phyloP scores from a whole-genome alignment of 2,797 vertebrate genomes.

The Leptatherina wallacei region DNA sequence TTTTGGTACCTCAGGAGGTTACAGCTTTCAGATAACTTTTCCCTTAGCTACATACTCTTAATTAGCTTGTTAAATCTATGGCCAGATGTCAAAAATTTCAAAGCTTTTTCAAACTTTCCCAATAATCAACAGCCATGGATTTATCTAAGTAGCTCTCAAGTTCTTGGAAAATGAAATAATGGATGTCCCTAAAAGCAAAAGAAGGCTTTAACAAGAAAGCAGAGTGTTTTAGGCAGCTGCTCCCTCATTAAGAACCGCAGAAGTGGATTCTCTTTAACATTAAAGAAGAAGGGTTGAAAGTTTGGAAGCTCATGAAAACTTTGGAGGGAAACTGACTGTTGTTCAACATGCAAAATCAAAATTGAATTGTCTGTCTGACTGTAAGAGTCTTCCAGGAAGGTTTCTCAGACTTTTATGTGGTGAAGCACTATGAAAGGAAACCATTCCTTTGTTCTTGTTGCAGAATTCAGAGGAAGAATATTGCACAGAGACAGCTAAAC shows the following conservation, averaged over 20 bases:
- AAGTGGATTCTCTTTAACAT: background rate
- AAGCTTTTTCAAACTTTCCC: background rate
- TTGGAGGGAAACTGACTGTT: background rate
- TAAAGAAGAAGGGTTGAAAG: background rate
- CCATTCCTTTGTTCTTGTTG: too few species aligned
- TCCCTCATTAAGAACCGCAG: background rate
- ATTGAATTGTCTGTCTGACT: background rate
- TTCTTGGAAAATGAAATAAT: background rate
- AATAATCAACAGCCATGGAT: background rate
- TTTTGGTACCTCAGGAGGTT: background rate
- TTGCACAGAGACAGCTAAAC: background rate
- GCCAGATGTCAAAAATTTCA: background rate
- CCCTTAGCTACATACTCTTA: background rate
- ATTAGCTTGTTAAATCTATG: background rate
- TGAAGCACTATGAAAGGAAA: too few species aligned
- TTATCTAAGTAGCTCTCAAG: background rate
- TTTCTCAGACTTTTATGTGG: background rate
- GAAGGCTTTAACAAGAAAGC: background rate
- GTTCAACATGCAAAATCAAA: background rate
- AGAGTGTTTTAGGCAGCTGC: background rate
- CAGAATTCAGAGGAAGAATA: background rate
- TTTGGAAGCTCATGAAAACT: background rate
- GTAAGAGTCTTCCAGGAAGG: background rate
- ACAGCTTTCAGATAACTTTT: background rate
- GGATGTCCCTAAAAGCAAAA: background rate